These are phyloP conservation scores for Cichladusa arquata DNA, from an alignment of 2,113 vertebrate genomes.

Conservation along the genomic window DNA sequence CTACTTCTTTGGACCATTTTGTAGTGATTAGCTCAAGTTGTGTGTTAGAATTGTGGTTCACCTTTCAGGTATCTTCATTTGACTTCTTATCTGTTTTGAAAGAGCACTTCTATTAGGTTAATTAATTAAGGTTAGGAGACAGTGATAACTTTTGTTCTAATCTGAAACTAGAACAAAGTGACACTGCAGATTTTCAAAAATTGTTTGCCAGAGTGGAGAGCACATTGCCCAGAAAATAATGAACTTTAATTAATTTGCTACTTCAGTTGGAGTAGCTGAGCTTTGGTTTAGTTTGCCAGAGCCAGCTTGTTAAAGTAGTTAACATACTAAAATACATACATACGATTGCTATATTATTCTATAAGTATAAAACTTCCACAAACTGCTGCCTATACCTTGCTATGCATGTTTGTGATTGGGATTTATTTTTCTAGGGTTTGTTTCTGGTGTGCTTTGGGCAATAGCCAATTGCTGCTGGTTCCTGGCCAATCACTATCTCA, in stretches of 20 bases:
- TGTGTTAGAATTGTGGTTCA: neutral
- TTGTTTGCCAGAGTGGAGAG: neutral
- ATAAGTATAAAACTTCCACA: neutral
- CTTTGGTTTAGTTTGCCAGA: neutral
- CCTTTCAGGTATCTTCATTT: neutral
- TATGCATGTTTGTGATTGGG: neutral
- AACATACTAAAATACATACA: neutral
- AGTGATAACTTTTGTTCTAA: neutral
- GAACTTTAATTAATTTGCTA: neutral
- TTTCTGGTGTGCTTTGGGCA: slow-evolving; percentile 86
- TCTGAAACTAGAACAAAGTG: neutral
- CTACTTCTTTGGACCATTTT: neutral
- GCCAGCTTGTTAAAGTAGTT: neutral
- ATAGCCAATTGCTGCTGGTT: slow-evolving; percentile 86
- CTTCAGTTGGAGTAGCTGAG: neutral
- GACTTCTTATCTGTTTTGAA: neutral
- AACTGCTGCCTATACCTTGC: neutral
- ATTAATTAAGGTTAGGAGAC: neutral
- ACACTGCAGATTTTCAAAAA: neutral
- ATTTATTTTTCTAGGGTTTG: slow-evolving; percentile 76
- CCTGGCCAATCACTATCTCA: slow-evolving; percentile 84
- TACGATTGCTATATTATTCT: neutral
- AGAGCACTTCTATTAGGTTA: neutral
- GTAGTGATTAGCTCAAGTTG: neutral
- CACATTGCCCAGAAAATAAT: neutral